Evolutionary conservation across 2,113 vertebrate genomes (phyloP), one percentile per base, ranked within the genome.

Genomic region (Ctenomys sociabilis): DNA sequence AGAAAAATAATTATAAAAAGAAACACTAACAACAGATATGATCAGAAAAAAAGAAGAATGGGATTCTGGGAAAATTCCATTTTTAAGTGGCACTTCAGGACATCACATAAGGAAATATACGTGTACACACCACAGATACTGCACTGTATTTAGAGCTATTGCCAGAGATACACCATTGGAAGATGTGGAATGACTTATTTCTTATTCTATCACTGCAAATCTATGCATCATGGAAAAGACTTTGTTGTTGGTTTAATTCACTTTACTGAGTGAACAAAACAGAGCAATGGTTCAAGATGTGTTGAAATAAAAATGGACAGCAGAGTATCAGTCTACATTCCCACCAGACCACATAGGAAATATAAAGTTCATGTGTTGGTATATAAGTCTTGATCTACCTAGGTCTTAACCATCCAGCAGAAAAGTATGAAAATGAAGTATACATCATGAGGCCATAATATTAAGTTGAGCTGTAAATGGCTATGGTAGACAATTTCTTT

Each of bases 31-130:
- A 86, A 78, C 0, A 86, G 4, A 37, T 63, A 37, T 54, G 32
- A 84, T 13, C 72, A 10, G 16, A 89, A 96, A 13, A 12, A 89
- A 95, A 43, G 35, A 94, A 52, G 37, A 94, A 93, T 52, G 14
- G n/a, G 7, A 10, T 32, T 86, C 43, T 92, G 57, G 19, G 32
- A 82, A 52, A 91, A 49, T 45, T 89, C 24, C 22, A 52, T 88
- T 89, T 91, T 86, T 21, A 80, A 78, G 77, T 52, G 61, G 30
- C 40, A 28, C 14, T 64, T 5, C 0, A 49, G 7, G 2, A 35
- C 64, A 87, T 45, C 21, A n/a, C 32, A 78, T 63, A 81, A 70
- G 0, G 82, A 52, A 83, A 35, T 40, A n/a, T 2, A 82, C 28
- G 37, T 35, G 45, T 28, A 85, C 14, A 45, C 32, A 30, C 1